Base-by-base conservation (phyloP, 2,888 invertebrate species). In the Cantharis flavilabris region DNA sequence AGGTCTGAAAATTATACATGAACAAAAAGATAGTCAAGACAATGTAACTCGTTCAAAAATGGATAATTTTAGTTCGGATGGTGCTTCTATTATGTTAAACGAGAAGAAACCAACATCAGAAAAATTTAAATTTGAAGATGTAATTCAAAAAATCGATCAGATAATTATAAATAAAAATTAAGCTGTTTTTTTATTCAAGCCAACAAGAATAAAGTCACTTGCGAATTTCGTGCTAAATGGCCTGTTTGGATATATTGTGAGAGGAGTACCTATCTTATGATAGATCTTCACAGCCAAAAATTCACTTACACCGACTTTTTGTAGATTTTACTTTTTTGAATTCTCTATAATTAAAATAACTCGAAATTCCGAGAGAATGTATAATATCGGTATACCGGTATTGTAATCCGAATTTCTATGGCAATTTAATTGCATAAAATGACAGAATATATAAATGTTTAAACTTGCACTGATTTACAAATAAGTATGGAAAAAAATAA, bases 61-160 rank as follows among this genome's bases (percentile, higher is more conserved):
- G 20, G 33, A 49, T 1, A 71, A 26, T 30, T 28, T 33, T 4
- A 28, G 26, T 26, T 26, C 10, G 9, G 33, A 16, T 10, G 16
- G 16, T 16, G 9, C 3, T 26, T 28, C 16, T 33, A 23, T 4
- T 14, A 18, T 3, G 2, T 49, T n/a, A 14, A 49, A 26, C n/a
- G 16, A 67, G n/a, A 70, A 33, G 65, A 18, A 16, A 64, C 67
- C 62, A 73, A n/a, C 9, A 30, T 30, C 30, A 67, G 5, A 62
- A 75, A 62, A 72, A 76, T 33, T 62, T 69, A 62, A 67, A 33
- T 76, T 79, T 49, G 49, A 78, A 71, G 72, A 30, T 16, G 72
- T 79, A 49, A 77, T 77, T 28, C 62, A 79, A 67, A 79, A 79
- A 73, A 75, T 79, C 7, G 79, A 79, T 69, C 30, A 79, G 33